These are phyloP conservation scores for Caenorhabditis virilis DNA, from an alignment of 2,888 invertebrate species.

Conservation along the genomic window DNA sequence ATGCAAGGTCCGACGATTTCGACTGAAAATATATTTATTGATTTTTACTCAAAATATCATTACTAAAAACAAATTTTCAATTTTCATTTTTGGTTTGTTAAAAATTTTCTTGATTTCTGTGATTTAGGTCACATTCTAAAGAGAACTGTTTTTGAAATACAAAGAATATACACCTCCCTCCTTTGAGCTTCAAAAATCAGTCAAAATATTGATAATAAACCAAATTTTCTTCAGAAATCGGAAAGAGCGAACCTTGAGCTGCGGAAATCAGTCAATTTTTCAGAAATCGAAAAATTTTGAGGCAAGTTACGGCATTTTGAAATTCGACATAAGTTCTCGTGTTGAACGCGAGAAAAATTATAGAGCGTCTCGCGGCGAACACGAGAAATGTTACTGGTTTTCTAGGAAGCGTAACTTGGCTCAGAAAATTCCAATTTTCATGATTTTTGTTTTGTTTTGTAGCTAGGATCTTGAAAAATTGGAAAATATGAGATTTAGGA, in stretches of 20 bases:
- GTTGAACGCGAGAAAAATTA: too few species aligned
- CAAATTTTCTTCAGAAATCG: background rate
- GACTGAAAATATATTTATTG: conserved; percentile 44
- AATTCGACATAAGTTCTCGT: too few species aligned
- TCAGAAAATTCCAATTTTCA: background rate
- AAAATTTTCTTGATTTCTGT: background rate
- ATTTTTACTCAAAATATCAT: background rate
- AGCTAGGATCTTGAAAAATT: background rate
- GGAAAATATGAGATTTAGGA: background rate
- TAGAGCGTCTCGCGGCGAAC: too few species aligned
- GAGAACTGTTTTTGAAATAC: background rate
- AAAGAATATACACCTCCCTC: background rate
- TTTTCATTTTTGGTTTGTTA: background rate
- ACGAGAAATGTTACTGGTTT: too few species aligned
- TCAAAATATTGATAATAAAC: background rate
- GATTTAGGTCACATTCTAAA: background rate
- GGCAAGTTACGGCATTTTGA: background rate
- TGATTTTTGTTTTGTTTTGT: too few species aligned
- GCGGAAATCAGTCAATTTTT: background rate
- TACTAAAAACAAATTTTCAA: background rate
- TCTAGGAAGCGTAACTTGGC: background rate
- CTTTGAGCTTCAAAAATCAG: background rate
- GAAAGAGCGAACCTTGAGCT: background rate
- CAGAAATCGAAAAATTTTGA: background rate
- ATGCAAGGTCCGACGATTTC: conserved; percentile 60